Conservation (phyloP, 2,888 invertebrate species). For the Andrena hattorfiana region DNA sequence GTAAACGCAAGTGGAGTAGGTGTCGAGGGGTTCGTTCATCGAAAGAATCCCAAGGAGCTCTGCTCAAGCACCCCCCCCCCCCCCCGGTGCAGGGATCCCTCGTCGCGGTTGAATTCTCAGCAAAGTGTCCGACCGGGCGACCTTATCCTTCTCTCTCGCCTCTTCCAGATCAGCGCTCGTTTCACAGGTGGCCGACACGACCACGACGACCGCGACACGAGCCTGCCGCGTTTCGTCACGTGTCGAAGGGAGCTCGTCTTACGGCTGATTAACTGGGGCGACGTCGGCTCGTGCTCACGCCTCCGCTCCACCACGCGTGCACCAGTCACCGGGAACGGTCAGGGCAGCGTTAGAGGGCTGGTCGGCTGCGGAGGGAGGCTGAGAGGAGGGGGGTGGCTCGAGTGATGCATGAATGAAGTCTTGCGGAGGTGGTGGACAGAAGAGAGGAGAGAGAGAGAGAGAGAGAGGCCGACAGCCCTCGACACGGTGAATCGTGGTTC, state of each 20-base stretch:
- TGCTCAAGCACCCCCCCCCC: neutral
- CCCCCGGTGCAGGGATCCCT: neutral
- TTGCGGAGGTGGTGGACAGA: constrained; percentile 52
- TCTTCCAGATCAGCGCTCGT: constrained; percentile 68
- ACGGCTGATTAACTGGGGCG: constrained; percentile 67
- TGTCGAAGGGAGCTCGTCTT: constrained; percentile 65
- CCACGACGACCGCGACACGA: constrained; percentile 26
- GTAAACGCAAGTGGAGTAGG: neutral
- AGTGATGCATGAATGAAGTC: constrained; percentile 72
- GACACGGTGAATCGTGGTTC: constrained; percentile 37
- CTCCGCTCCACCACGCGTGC: constrained; percentile 71
- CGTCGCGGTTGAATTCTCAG: constrained; percentile 32
- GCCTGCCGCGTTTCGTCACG: constrained; percentile 65
- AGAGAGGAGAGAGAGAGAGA: constrained; percentile 39
- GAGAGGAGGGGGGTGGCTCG: constrained; percentile 57
- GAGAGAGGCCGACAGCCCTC: constrained; percentile 37
- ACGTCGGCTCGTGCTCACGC: constrained; percentile 70
- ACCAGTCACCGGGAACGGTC: constrained; percentile 45
- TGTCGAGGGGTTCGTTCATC: neutral
- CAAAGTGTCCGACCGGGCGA: constrained; percentile 63
- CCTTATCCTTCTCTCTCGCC: constrained; percentile 63
- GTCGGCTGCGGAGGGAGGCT: constrained; percentile 43
- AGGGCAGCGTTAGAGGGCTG: constrained; percentile 39
- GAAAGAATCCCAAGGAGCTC: neutral
- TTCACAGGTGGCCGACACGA: constrained; percentile 71